Base-by-base conservation (phyloP, 2,888 invertebrate genomes). In the Erannis defoliaria region DNA sequence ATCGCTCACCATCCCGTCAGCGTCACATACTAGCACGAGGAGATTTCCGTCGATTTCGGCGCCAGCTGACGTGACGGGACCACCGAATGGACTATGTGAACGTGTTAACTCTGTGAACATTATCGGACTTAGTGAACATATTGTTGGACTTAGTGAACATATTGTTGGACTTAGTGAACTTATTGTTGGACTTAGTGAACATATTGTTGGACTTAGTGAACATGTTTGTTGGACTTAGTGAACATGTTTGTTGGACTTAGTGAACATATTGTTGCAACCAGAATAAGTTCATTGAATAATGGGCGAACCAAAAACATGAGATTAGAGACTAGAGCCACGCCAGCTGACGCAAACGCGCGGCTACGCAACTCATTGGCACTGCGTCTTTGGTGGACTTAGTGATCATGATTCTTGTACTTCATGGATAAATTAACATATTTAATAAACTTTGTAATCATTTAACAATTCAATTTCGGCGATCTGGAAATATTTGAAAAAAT, bases 1-100 rank as follows among this genome's bases (percentile, higher is more conserved):
- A 74, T 91, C 57, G 76, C 88, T 12, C 93, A 92, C 75, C 93
- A 90, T 67, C 88, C 93, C 6, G 93, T 93, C 75, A 88, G 90
- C 31, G 93, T 93, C 66, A 93, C 90, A 81, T 93, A 93, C 86
- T 93, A 90, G 82, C 85, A 79, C 53, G 50, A 55, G 46, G 54
- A 42, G 18, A 19, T 55, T 8, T 35, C 45, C 50, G 53, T 40
- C 16, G 38, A 43, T 14, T 60, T 31, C 14, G 50, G 57, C 18
- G 50, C 37, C 43, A 61, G 61, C 62, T 64, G 63, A 67, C 61
- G 59, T 10, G 62, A 18, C 10, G 26, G 10, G 16, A 0, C 26
- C 43, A 10, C 26, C 9, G 9, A 42, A 6, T 26, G 43, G 43
- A 45, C 43, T 16, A 16, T 42, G 23, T 23, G 21, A 42, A 42